Evolutionary conservation across 2,797 vertebrate genomes (phyloP), one percentile per base, ranked within the genome.

Genomic region (Gallirallus australis): DNA sequence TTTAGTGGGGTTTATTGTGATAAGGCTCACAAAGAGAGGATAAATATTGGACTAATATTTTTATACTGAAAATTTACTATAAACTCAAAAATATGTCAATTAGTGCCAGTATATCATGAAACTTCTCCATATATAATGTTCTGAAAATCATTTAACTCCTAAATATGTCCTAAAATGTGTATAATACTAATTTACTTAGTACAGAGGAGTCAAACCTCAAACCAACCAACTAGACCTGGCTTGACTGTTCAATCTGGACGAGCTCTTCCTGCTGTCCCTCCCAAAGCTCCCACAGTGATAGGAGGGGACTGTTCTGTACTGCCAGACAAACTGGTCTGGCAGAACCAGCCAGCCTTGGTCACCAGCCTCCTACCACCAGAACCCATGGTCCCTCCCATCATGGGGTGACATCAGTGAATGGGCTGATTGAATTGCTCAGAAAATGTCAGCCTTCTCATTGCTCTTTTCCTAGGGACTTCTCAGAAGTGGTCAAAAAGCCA

Each of bases 211-310:
- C 30, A 89, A 81, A 86, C 18, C 37, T 87, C 79, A 85, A 87
- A 88, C 18, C 54, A 81, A 57, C 35, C 28, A 54, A 11, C 7
- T 30, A 84, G 30, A 79, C 70, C 59, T 56, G 47, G 12, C 9
- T 91, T 81, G 31, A 82, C 66, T 52, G n/a, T 66, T 89, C 93
- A 52, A 84, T 89, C 77, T 56, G 66, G 27, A 82, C 52, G 24
- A 72, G 73, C 15, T 84, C 35, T 76, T 88, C 77, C 39, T 84
- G 47, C 25, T 90, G 12, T 54, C 69, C 47, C 75, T 83, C 37
- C 65, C 42, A 71, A 75, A 86, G 21, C 6, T 85, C 72, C 11
- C 56, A 64, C 25, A 71, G 21, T 27, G 18, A 33, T 37, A 73
- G 15, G 27, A 91, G 31, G 23, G 4, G 3, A 82, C 33, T 61